phyloP scores from a whole-genome alignment of 1,140 invertebrate species.

The Cydia strobilella region DNA sequence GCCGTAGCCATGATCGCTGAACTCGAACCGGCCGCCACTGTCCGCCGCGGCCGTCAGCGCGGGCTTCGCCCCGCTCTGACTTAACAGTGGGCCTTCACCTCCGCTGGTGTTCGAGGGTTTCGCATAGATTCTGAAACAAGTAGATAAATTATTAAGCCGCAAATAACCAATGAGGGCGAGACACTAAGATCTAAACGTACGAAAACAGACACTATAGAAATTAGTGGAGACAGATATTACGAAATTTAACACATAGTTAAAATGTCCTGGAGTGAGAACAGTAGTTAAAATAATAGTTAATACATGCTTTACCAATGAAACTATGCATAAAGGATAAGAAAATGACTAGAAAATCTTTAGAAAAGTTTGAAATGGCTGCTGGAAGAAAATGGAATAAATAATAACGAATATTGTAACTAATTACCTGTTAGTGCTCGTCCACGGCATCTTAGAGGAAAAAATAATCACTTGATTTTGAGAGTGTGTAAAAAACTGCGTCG shows the following conservation, averaged over 20 bases:
- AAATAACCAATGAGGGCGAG: not conserved
- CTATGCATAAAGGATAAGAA: no score
- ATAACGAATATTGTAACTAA: no score
- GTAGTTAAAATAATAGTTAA: no score
- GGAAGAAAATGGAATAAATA: no score
- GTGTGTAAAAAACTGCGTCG: conserved; percentile 69
- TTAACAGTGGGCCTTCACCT: conserved; percentile 43
- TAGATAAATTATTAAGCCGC: not conserved
- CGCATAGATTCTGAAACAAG: conserved; percentile 71
- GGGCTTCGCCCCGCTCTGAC: conserved; percentile 37
- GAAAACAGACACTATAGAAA: no score
- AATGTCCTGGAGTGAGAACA: no score
- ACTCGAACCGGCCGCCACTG: conserved; percentile 79
- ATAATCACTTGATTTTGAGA: conserved; percentile 73
- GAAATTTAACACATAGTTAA: no score
- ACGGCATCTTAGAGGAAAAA: conserved; percentile 63
- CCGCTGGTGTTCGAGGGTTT: conserved; percentile 69
- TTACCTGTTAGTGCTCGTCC: conserved; percentile 76
- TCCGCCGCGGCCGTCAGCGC: conserved; percentile 65
- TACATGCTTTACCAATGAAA: no score
- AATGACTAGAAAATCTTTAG: no score
- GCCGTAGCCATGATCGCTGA: conserved; percentile 86
- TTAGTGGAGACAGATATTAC: no score
- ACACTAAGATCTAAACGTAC: no score
- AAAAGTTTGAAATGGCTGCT: no score